phyloP scores from a whole-genome alignment of 2,113 vertebrate genomes.

The Scalopus aquaticus region DNA sequence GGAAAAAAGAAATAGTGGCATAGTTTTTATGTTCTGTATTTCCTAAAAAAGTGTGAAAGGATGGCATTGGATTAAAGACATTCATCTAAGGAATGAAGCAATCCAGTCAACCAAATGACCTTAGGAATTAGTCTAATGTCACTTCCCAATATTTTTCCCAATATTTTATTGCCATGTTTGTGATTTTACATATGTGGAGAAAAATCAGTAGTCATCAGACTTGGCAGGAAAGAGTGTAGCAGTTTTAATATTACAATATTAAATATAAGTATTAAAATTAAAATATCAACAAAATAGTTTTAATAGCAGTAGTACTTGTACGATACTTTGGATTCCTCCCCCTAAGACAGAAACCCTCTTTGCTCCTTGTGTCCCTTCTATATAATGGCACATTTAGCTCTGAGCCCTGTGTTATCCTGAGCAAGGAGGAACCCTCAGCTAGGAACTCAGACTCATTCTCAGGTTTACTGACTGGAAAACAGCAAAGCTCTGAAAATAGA shows the following conservation, averaged over 20 bases:
- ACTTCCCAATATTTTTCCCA: neutral
- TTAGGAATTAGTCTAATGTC: neutral
- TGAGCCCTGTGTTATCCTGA: neutral
- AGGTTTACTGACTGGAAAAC: neutral
- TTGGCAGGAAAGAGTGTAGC: neutral
- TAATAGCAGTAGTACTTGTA: neutral
- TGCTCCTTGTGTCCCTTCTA: neutral
- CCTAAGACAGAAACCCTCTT: neutral
- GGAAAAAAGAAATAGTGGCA: neutral
- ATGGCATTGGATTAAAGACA: too few species aligned
- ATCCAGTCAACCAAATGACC: neutral
- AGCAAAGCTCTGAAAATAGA: neutral
- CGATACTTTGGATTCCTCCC: neutral
- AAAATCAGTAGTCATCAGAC: neutral
- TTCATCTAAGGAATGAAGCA: neutral
- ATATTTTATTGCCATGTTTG: neutral
- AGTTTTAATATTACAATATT: too few species aligned
- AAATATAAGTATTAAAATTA: too few species aligned
- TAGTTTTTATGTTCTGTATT: neutral
- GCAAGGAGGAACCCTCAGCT: neutral
- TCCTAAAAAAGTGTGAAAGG: neutral
- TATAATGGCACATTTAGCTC: neutral
- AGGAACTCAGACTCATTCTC: neutral
- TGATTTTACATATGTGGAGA: neutral
- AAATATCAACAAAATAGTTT: neutral